A percentile compares a stretch with the other conserved stretches of the same genome.
phyloP scores from a whole-genome alignment of 2,113 vertebrate genomes.

The Machaerirhynchus nigripectus region DNA sequence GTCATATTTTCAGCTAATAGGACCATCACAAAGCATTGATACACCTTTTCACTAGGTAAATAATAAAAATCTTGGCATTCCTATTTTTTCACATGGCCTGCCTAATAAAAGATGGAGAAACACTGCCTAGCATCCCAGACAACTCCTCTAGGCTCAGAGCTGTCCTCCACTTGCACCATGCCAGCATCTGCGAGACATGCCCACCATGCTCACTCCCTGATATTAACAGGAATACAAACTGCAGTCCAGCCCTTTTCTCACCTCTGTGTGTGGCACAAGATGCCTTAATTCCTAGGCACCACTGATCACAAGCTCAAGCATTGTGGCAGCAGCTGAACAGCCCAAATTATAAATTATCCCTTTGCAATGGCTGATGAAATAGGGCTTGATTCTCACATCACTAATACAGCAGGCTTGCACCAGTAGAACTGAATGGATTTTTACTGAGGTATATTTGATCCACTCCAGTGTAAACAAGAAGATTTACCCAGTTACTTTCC shows the following conservation, averaged over 20 bases:
- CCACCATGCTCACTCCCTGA: rapidly evolving
- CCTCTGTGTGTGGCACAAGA: not conserved
- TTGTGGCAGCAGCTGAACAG: not conserved
- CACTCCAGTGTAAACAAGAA: not conserved
- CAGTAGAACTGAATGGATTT: not conserved
- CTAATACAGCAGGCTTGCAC: not conserved
- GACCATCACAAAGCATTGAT: not conserved
- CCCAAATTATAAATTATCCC: not conserved
- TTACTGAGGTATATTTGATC: not conserved
- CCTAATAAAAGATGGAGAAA: not conserved
- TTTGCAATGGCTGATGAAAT: not conserved
- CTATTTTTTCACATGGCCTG: not conserved
- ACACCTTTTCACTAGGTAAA: not conserved
- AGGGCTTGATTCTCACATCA: not conserved
- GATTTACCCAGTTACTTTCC: not conserved
- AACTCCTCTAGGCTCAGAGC: not conserved
- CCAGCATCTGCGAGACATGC: not conserved
- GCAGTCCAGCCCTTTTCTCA: not conserved
- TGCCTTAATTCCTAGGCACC: not conserved
- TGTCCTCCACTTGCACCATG: not conserved
- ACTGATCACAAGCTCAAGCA: not conserved
- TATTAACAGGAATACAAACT: not conserved
- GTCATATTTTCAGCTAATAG: not conserved
- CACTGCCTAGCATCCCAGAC: not conserved
- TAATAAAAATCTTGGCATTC: not conserved